phyloP scores from a whole-genome alignment of 92 coral and sea anemone genomes.

The Palythoa caribaeorum region DNA sequence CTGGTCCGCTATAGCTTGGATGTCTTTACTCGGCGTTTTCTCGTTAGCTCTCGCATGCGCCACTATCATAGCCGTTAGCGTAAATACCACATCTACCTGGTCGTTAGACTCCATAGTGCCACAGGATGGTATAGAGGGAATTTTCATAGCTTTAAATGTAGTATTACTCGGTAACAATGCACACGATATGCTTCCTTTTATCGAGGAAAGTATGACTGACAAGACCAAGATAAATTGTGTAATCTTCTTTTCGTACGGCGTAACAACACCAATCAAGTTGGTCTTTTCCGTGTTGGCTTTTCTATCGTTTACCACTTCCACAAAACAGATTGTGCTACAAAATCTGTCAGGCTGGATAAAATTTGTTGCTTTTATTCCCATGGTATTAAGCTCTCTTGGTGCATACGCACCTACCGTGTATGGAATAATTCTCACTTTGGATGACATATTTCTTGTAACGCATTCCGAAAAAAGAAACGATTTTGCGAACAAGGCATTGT shows the following conservation, averaged over 20 bases:
- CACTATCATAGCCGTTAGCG: neutral
- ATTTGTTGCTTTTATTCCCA: conserved; percentile 3
- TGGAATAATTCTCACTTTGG: conserved; percentile 16
- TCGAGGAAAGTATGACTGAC: conserved; percentile 39
- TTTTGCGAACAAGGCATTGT: neutral
- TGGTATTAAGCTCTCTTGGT: neutral
- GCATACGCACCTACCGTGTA: conserved; percentile 30
- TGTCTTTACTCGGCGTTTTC: conserved; percentile 3
- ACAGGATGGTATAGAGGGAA: conserved; percentile 9
- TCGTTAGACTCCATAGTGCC: conserved; percentile 5
- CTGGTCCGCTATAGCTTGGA: conserved; percentile 31
- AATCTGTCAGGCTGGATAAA: conserved; percentile 32
- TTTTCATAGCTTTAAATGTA: conserved; percentile 31
- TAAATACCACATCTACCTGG: conserved; percentile 2
- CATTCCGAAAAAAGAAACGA: neutral
- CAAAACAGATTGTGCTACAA: conserved; percentile 19
- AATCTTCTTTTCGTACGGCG: conserved; percentile 19
- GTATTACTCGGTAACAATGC: conserved; percentile 38
- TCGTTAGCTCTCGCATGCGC: neutral
- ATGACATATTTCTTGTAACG: neutral
- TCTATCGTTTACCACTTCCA: conserved; percentile 9
- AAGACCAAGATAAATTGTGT: conserved; percentile 30
- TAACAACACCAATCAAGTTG: conserved; percentile 19
- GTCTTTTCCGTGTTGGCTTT: conserved; percentile 11
- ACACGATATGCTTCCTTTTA: conserved; percentile 35